These are phyloP conservation scores for Celastrina argiolus DNA, from an alignment of 2,888 invertebrate genomes.

Conservation along the genomic window DNA sequence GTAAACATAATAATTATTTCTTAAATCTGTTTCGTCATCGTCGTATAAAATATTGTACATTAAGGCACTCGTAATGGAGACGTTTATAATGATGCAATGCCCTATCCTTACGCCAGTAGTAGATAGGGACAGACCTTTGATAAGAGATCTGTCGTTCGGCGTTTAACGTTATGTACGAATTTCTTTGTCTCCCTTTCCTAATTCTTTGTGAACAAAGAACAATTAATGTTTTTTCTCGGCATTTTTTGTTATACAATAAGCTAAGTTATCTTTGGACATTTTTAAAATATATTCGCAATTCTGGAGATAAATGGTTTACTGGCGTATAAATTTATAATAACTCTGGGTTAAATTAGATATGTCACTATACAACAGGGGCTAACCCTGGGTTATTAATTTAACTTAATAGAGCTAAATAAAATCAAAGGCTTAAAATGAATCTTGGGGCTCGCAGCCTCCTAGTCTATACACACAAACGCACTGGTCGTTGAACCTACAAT, in stretches of 20 bases:
- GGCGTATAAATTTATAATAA: no score
- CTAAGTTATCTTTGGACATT: neutral
- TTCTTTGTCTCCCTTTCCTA: neutral
- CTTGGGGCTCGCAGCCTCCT: no score
- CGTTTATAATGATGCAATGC: neutral
- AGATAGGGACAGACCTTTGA: neutral
- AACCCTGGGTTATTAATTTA: no score
- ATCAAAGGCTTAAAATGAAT: no score
- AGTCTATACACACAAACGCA: no score
- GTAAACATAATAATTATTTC: no score
- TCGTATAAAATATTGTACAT: no score
- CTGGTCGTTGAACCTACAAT: no score
- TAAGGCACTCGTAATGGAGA: neutral
- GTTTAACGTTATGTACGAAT: constrained; percentile 10
- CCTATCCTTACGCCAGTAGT: neutral
- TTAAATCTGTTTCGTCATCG: no score
- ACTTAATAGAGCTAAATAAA: no score
- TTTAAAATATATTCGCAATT: neutral
- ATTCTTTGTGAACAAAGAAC: constrained; percentile 12
- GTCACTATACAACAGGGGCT: no score
- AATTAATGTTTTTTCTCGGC: neutral
- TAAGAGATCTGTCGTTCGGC: constrained; percentile 10
- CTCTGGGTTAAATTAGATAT: no score
- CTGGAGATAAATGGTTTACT: neutral
- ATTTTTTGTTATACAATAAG: neutral